These are phyloP conservation scores for Psilopsiagon aymara DNA, from an alignment of 2,113 vertebrate species.

Conservation along the genomic window DNA sequence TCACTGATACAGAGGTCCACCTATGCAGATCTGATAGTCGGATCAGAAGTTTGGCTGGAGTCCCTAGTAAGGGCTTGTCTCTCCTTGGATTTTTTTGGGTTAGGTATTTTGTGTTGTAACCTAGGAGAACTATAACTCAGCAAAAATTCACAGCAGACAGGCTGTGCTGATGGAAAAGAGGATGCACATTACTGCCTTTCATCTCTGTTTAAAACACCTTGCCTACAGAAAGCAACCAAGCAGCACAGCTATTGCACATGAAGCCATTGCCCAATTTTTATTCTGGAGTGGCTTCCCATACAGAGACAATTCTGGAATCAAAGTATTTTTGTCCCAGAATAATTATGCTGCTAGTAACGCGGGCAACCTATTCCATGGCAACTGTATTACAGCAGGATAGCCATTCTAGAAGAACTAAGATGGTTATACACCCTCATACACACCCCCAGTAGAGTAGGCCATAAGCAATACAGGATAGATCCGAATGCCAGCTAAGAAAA, in stretches of 20 bases:
- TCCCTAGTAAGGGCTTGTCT: neutral
- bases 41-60: neutral
- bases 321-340: neutral
- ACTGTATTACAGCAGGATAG: neutral
- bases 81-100: neutral
- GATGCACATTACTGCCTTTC: neutral
- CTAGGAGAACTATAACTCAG: neutral
- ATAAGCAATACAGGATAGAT: neutral
- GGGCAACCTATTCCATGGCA: neutral
- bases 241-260: neutral
- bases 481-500: neutral
- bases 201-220: neutral
- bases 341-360: neutral
- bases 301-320: neutral
- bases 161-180: neutral
- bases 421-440: neutral
- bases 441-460: neutral
- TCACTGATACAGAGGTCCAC: neutral
- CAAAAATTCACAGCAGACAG: neutral
- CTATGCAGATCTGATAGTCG: accelerated
- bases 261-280: neutral
- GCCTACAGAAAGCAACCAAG: neutral
- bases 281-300: neutral
- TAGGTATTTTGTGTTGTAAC: neutral
- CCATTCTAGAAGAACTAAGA: neutral